A percentile compares a stretch with the other conserved stretches of the same genome.
Evolutionary conservation across 2,888 invertebrate species (phyloP).

Genomic region (Anorthoa munda): DNA sequence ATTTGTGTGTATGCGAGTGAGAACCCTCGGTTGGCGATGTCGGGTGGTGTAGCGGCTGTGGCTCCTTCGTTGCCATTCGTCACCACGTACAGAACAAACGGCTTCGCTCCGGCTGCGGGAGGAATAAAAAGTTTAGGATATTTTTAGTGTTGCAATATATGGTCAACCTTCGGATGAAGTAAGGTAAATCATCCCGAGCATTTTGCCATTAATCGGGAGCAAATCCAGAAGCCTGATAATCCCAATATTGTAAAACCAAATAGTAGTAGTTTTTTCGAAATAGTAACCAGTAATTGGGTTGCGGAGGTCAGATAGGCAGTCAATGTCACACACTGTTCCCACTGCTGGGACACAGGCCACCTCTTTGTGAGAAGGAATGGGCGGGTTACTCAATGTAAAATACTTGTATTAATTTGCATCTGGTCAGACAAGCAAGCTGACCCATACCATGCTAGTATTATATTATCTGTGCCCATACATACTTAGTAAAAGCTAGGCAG

Average conservation of each 20-base stretch:
- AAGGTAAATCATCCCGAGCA: background rate
- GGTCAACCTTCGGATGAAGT: background rate
- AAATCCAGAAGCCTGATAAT: too few species aligned
- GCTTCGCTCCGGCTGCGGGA: slow-evolving; percentile 91
- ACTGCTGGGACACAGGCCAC: too few species aligned
- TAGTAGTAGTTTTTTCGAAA: too few species aligned
- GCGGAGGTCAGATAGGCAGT: background rate
- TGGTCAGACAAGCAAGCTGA: background rate
- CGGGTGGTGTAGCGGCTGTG: slow-evolving; percentile 85
- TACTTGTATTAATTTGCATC: background rate
- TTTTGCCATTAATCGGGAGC: too few species aligned
- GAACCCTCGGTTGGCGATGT: slow-evolving; percentile 94
- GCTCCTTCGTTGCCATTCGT: slow-evolving; percentile 92
- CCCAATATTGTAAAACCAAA: too few species aligned
- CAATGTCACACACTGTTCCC: too few species aligned
- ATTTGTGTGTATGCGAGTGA: slow-evolving; percentile 93
- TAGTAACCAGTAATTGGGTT: background rate
- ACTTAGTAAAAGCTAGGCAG: background rate
- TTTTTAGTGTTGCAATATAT: background rate
- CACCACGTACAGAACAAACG: slow-evolving; percentile 94
- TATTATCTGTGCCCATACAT: too few species aligned
- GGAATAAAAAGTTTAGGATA: background rate
- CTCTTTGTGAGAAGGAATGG: too few species aligned
- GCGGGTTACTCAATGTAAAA: background rate
- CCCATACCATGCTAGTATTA: too few species aligned